These are phyloP conservation scores for Antrozous pallidus DNA, from an alignment of 2,797 vertebrate species.

Conservation along the genomic window DNA sequence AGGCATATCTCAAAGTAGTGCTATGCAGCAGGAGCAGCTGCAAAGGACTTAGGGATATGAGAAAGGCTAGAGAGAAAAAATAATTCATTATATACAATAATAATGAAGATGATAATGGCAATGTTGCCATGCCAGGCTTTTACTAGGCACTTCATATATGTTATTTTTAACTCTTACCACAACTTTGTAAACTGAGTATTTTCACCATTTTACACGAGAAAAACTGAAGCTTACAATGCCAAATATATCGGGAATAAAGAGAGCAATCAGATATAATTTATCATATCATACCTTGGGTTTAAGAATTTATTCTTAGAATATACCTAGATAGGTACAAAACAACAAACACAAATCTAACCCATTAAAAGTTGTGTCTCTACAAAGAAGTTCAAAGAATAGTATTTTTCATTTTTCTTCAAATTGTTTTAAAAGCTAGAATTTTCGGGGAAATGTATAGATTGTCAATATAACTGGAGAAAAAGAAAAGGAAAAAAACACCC, in stretches of 20 bases:
- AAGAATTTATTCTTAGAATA: conserved; percentile 21
- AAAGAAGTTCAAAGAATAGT: neutral
- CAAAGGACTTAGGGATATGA: conserved; percentile 14
- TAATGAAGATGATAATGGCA: neutral
- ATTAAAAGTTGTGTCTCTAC: conserved; percentile 24
- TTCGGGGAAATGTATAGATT: neutral
- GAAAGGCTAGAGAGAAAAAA: conserved; percentile 34
- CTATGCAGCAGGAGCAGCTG: neutral
- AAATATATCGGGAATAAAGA: conserved; percentile 29
- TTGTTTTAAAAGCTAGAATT: conserved; percentile 21
- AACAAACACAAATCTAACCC: conserved; percentile 21
- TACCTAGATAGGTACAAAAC: neutral
- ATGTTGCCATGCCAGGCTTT: neutral
- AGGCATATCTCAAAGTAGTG: conserved; percentile 1
- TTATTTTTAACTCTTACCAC: conserved; percentile 13
- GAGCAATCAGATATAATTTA: neutral
- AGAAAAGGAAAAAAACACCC: neutral
- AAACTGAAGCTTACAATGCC: neutral
- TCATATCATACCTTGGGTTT: neutral
- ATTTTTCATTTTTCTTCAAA: conserved; percentile 7
- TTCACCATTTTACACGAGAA: neutral
- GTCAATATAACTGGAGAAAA: neutral
- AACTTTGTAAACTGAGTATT: neutral
- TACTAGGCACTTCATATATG: neutral
- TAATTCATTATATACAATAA: neutral